phyloP scores from a whole-genome alignment of 2,888 invertebrate genomes.

The Papilio demoleus region DNA sequence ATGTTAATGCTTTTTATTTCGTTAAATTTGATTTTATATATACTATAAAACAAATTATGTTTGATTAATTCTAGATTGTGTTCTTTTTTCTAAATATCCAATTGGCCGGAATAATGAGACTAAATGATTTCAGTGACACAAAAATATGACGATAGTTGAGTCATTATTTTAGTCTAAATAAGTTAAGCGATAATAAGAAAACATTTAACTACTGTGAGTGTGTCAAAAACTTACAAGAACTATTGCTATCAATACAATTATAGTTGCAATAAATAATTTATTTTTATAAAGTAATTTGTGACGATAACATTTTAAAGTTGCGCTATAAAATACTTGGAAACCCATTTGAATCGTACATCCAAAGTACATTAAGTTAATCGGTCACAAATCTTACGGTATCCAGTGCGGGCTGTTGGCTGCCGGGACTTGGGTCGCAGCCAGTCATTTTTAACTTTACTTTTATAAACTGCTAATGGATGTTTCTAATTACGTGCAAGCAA shows the following conservation, averaged over 20 bases:
- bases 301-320: conserved; percentile 31
- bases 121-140: too few relatives aligned
- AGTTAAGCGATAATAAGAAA: too few relatives aligned
- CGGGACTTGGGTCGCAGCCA: conserved; percentile 45
- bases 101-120: too few relatives aligned
- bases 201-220: too few relatives aligned
- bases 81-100: too few relatives aligned
- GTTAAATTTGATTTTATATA: too few relatives aligned
- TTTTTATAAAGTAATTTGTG: conserved; percentile 25
- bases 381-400: conserved; percentile 37
- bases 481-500: neutral
- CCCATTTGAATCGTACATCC: conserved; percentile 33
- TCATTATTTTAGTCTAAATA: too few relatives aligned
- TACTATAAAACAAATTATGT: too few relatives aligned
- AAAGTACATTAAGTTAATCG: conserved; percentile 39
- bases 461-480: conserved; percentile 11
- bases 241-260: too few relatives aligned
- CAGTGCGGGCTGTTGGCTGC: conserved; percentile 31
- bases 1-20: neutral
- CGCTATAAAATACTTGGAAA: conserved; percentile 27
- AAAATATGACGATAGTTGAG: too few relatives aligned
- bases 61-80: too few relatives aligned
- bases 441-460: conserved; percentile 30
- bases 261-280: conserved; percentile 9
- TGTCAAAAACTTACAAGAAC: too few relatives aligned